These are phyloP conservation scores for Hemiscyllium ocellatum DNA, from an alignment of 2,113 vertebrate genomes.

Conservation along the genomic window DNA sequence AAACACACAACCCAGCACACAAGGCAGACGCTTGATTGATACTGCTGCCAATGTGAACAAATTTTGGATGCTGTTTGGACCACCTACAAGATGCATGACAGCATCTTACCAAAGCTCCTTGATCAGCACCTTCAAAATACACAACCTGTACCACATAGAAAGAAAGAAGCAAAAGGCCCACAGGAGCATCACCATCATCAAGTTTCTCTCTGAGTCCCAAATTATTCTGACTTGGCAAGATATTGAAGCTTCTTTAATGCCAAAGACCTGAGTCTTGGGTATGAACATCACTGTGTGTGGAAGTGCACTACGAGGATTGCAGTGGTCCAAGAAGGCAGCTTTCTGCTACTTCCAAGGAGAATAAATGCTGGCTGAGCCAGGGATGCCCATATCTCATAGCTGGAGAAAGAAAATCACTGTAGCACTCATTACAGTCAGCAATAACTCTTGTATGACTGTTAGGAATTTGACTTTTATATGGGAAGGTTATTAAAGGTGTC, in stretches of 20 bases:
- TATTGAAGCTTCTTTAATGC: not conserved
- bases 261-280: not conserved
- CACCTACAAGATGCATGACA: not conserved
- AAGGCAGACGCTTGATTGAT: no score
- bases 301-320: not conserved
- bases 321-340: no score
- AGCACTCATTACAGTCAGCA: not conserved
- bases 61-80: no score
- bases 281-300: not conserved
- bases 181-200: not conserved
- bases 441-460: not conserved
- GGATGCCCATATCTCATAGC: no score
- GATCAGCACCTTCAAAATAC: not conserved
- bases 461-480: not conserved
- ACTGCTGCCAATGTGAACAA: no score
- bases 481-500: not conserved
- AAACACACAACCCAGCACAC: no score
- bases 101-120: not conserved
- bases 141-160: not conserved
- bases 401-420: not conserved
- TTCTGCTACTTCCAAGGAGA: not conserved
- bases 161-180: not conserved
- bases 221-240: not conserved
- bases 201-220: not conserved
- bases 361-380: not conserved